Conservation (phyloP, 2,113 vertebrate species). For the Rhea americana region DNA sequence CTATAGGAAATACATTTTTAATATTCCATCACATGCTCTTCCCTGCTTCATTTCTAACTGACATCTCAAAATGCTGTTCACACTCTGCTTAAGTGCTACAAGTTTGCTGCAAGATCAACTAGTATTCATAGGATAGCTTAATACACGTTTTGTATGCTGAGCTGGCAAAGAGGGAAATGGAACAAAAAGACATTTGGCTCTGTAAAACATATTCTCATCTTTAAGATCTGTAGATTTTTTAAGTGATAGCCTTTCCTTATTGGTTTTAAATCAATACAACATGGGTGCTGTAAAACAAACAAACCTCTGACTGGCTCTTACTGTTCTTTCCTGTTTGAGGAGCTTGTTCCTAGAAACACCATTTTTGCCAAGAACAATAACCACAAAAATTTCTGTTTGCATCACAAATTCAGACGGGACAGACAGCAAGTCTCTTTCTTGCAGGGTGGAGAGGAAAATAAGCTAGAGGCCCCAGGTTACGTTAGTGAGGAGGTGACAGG, state of each 20-base stretch:
- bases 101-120: background rate
- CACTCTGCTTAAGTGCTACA: background rate
- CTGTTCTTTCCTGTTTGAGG: slow-evolving; percentile 50
- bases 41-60: background rate
- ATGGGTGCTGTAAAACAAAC: background rate
- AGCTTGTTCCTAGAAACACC: slow-evolving; percentile 47
- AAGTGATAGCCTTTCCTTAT: background rate
- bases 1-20: background rate
- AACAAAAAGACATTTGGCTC: background rate
- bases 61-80: background rate
- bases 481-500: background rate
- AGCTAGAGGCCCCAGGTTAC: background rate
- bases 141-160: background rate
- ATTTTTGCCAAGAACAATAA: slow-evolving; percentile 69
- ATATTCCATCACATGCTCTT: background rate
- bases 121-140: background rate
- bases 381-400: slow-evolving; percentile 62
- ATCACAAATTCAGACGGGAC: slow-evolving; percentile 43
- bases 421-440: slow-evolving; percentile 52
- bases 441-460: background rate
- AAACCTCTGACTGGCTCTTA: background rate
- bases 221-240: background rate
- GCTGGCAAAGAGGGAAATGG: background rate
- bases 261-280: slow-evolving; percentile 28
- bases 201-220: background rate